Base-by-base conservation (phyloP, 2,888 invertebrate genomes). In the Empis livida region DNA sequence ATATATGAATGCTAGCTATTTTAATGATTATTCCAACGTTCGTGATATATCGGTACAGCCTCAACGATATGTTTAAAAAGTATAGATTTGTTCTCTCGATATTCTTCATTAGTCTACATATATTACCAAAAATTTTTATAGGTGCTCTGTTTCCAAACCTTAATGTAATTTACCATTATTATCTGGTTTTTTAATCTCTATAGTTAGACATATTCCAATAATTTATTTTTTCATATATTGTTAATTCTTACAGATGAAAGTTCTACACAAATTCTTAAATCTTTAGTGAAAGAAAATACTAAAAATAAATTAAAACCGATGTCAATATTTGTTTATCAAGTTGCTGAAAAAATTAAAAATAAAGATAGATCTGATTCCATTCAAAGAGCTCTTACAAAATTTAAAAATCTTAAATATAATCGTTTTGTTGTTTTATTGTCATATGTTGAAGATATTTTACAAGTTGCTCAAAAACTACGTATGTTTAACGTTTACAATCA, bases 401-500 rank as follows among this genome's bases (percentile, higher is more conserved):
- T 67, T 45, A 57, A 57, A 2, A 55, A 49, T 10, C 53, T 47
- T n/a, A 56, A 49, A 31, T 49, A 56, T 0, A 61, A 65, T 42
- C 62, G 64, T 47, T 67, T 66, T 46, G 50, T 68, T 6, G 59
- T 68, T 0, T 53, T 67, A 16, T 64, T 66, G 3, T 57, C 57
- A 49, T 64, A 63, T 14, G 56, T 62, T 44, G 72, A 77, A 13
- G 74, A 76, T 1, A 73, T 87, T 53, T 77, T 84, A 59, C 81
- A 83, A 58, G 75, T 77, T 4, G 84, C 84, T 0, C 78, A 82
- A 41, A 70, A 74, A 1, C 64, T 82, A 44, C 69, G 72, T 35
- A 75, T 90, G 73, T 78, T 83, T 1, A 76, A 81, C 57, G 80
- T 84, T 0, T 73, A 71, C 55, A 84, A 80, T 52, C 87, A 89